Conservation (phyloP, 2,888 invertebrate species). For the Schizotus pectinicornis region DNA sequence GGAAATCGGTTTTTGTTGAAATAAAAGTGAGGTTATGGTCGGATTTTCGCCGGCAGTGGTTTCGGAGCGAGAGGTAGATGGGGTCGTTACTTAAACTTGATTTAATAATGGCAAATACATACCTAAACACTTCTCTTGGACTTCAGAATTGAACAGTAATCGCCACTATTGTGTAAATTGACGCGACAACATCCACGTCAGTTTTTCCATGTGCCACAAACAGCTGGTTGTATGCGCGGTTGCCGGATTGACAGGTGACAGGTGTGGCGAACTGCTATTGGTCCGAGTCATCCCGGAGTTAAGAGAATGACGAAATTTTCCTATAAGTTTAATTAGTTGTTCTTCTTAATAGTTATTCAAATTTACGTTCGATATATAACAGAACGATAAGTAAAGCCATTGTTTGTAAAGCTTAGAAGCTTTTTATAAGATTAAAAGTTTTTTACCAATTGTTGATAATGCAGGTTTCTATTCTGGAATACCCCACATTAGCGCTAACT, state of each 20-base stretch:
- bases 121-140: not conserved
- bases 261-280: constrained; percentile 25
- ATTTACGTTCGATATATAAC: too few species aligned
- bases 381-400: too few species aligned
- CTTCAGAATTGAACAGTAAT: not conserved
- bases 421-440: too few species aligned
- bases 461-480: too few species aligned
- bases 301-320: too few species aligned
- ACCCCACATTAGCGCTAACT: too few species aligned
- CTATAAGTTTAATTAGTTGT: too few species aligned
- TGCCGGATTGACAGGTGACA: constrained; percentile 12
- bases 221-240: constrained; percentile 6
- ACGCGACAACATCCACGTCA: constrained; percentile 17
- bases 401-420: too few species aligned
- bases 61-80: not conserved
- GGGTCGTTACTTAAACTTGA: not conserved
- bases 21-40: constrained; percentile 5
- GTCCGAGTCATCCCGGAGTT: not conserved
- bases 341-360: too few species aligned
- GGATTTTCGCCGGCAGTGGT: not conserved
- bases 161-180: not conserved
- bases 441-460: too few species aligned
- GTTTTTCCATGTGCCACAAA: constrained; percentile 15
- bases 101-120: not conserved
- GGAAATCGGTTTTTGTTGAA: not conserved